These are phyloP conservation scores for Aporrectodea caliginosa DNA, from an alignment of 1,140 invertebrate genomes.

Conservation along the genomic window DNA sequence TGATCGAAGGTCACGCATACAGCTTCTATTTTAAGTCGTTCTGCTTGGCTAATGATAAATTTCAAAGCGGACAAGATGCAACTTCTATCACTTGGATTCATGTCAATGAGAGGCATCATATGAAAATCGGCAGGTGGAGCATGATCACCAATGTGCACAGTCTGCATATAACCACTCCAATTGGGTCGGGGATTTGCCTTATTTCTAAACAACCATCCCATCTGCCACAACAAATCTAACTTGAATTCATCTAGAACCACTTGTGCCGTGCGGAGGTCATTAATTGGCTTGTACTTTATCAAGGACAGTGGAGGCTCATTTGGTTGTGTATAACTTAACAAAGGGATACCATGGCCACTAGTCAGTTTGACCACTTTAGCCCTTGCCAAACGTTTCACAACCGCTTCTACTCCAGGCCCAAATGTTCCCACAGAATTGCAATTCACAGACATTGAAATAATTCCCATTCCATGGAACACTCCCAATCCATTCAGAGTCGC, in stretches of 20 bases:
- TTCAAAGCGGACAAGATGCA: slow-evolving; percentile 42
- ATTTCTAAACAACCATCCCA: not conserved
- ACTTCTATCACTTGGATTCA: slow-evolving; percentile 38
- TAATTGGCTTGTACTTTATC: not conserved
- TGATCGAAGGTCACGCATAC: slow-evolving; percentile 28
- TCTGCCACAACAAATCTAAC: not conserved
- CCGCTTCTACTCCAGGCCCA: not conserved
- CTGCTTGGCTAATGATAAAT: slow-evolving; percentile 37
- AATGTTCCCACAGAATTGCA: not conserved
- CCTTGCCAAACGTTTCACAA: not conserved
- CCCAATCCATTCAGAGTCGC: slow-evolving; percentile 39
- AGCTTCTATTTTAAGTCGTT: slow-evolving; percentile 6
- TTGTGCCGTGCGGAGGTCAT: not conserved
- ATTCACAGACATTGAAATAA: slow-evolving; percentile 33
- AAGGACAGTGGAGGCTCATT: not conserved
- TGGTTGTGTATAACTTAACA: not conserved
- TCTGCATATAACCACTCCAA: not conserved
- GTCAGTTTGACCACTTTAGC: not conserved
- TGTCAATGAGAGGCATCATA: slow-evolving; percentile 40
- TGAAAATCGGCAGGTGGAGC: not conserved
- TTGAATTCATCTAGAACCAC: not conserved
- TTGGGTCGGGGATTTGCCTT: not conserved
- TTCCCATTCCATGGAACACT: slow-evolving; percentile 46
- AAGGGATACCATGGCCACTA: not conserved
- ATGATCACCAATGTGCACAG: slow-evolving; percentile 5